These are phyloP conservation scores for Limnephilus rhombicus DNA, from an alignment of 2,888 invertebrate species.

Conservation along the genomic window DNA sequence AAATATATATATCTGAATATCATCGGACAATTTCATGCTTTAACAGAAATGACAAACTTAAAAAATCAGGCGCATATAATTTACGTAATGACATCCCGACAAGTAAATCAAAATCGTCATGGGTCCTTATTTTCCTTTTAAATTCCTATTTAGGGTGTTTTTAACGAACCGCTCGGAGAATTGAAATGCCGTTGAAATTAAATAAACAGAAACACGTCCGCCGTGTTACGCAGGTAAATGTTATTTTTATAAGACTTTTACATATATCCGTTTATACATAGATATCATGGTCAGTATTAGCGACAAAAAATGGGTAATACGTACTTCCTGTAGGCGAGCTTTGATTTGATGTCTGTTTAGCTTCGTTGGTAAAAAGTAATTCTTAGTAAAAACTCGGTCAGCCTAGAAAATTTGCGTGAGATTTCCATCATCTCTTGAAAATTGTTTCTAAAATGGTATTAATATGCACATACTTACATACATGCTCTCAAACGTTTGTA, in stretches of 20 bases:
- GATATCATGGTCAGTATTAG: neutral
- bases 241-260: neutral
- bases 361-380: neutral
- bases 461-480: neutral
- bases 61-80: neutral
- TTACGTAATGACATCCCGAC: neutral
- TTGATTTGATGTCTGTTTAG: neutral
- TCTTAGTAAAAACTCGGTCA: neutral
- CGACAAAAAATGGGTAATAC: neutral
- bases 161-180: neutral
- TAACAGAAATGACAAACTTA: neutral
- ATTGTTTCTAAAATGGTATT: neutral
- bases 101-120: neutral
- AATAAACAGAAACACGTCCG: neutral
- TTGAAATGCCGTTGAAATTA: neutral
- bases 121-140: neutral
- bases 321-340: neutral
- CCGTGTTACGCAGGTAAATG: neutral
- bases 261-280: neutral
- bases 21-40: neutral
- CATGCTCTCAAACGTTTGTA: neutral
- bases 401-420: neutral
- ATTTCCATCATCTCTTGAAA: neutral
- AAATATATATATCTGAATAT: no score
- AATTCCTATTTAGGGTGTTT: neutral